A percentile compares a stretch with the other conserved stretches of the same genome.
These are phyloP conservation scores for Antennarius maculatus DNA, from an alignment of 2,797 vertebrate species.

Conservation along the genomic window DNA sequence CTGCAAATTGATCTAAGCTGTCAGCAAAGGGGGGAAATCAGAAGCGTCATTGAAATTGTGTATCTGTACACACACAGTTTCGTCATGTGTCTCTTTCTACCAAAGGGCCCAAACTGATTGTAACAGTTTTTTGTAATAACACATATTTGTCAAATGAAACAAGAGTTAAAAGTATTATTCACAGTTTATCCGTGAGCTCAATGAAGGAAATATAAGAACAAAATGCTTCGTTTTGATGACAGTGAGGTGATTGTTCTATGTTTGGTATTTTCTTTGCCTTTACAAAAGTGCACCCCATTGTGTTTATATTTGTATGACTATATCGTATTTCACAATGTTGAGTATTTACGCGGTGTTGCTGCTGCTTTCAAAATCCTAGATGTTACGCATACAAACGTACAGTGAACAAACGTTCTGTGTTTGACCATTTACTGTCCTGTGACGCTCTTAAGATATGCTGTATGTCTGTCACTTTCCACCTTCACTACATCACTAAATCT, in stretches of 20 bases:
- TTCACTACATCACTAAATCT: constrained; percentile 25
- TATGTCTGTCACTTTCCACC: constrained; percentile 41
- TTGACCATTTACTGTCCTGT: constrained; percentile 19
- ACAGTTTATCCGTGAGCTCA: constrained; percentile 13
- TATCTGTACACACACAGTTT: constrained; percentile 75
- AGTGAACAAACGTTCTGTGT: too few species aligned
- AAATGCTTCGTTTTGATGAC: background rate
- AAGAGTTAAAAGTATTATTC: constrained; percentile 13
- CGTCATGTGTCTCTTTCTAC: constrained; percentile 69
- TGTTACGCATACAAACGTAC: too few species aligned
- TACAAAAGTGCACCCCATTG: background rate
- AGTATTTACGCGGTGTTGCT: background rate
- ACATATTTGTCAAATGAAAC: constrained; percentile 9
- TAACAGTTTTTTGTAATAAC: constrained; percentile 41
- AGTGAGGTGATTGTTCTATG: background rate
- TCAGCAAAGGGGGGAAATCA: constrained; percentile 77
- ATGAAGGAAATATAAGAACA: background rate
- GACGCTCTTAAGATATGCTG: constrained; percentile 15
- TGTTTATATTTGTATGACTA: background rate
- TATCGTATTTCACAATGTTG: background rate
- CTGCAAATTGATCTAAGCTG: constrained; percentile 66
- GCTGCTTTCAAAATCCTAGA: constrained; percentile 1
- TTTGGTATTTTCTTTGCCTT: too few species aligned
- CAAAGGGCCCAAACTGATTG: constrained; percentile 53
- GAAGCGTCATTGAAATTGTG: constrained; percentile 79